Percentiles rank a stretch among this genome's conserved stretches.
phyloP scores from a whole-genome alignment of 2,888 invertebrate species.

The Girardia tigrina region DNA sequence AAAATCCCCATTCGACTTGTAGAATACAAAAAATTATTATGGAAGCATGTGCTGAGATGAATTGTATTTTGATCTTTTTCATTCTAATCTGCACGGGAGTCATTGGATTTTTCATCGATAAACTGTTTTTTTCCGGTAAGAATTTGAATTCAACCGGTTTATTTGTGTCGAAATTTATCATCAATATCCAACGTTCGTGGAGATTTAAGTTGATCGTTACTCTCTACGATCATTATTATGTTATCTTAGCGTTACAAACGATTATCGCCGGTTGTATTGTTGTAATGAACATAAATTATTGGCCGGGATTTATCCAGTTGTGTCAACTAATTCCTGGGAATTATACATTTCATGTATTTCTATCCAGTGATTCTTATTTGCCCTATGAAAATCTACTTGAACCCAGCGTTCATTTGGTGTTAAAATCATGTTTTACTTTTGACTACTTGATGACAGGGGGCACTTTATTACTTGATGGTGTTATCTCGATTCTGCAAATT shows the following conservation, averaged over 20 bases:
- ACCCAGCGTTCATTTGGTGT: background rate
- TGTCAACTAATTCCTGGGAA: background rate
- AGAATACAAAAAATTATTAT: background rate
- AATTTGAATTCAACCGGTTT: background rate
- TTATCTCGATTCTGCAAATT: background rate
- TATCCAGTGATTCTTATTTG: background rate
- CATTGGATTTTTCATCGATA: background rate
- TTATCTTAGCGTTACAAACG: background rate
- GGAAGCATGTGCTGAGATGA: background rate
- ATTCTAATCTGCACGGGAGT: background rate
- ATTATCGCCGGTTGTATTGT: background rate
- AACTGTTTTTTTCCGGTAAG: background rate
- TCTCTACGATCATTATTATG: background rate
- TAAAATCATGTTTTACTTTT: background rate
- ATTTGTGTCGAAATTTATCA: background rate
- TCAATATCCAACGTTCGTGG: background rate
- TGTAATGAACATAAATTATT: background rate
- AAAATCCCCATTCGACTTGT: background rate
- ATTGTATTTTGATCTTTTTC: background rate
- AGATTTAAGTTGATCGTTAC: background rate
- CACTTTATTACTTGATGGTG: background rate
- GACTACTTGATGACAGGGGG: background rate
- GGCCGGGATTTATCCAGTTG: background rate
- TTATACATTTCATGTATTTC: background rate
- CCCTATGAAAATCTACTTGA: constrained; percentile 1